A percentile compares a stretch with the other conserved stretches of the same genome.
Conservation (phyloP, 2,113 vertebrate species). For the Otis tarda region DNA sequence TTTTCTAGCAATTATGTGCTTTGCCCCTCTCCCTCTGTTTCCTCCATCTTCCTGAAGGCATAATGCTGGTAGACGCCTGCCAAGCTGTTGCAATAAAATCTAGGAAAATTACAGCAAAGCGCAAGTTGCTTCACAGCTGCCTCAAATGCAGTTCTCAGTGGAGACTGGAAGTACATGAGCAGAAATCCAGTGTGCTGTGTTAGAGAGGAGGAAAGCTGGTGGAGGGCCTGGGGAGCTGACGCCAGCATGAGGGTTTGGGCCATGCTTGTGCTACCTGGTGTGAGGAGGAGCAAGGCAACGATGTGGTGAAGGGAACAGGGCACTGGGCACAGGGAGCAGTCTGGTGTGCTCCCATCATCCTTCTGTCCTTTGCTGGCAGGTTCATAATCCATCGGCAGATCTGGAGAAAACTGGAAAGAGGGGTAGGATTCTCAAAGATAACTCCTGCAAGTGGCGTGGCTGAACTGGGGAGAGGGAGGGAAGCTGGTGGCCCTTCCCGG, state of each 20-base stretch:
- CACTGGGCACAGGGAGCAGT: accelerated
- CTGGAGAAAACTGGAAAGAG: neutral
- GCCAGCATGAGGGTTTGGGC: neutral
- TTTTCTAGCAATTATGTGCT: neutral
- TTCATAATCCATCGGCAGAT: neutral
- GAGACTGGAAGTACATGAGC: neutral
- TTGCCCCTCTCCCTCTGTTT: neutral
- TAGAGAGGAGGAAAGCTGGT: neutral
- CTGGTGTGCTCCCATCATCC: neutral
- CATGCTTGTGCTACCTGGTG: neutral
- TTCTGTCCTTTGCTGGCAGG: neutral
- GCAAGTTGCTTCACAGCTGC: neutral
- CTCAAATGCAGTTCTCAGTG: neutral
- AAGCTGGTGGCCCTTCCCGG: neutral
- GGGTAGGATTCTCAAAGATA: neutral
- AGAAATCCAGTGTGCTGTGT: neutral
- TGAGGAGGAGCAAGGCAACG: neutral
- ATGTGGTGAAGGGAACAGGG: neutral
- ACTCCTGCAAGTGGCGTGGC: neutral
- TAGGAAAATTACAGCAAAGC: accelerated
- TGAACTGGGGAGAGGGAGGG: neutral
- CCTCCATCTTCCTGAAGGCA: neutral
- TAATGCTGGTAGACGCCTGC: neutral
- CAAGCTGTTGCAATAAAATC: neutral
- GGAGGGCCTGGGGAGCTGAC: neutral